phyloP scores from a whole-genome alignment of 2,113 vertebrate species.

The Tricholaema leucomelas region DNA sequence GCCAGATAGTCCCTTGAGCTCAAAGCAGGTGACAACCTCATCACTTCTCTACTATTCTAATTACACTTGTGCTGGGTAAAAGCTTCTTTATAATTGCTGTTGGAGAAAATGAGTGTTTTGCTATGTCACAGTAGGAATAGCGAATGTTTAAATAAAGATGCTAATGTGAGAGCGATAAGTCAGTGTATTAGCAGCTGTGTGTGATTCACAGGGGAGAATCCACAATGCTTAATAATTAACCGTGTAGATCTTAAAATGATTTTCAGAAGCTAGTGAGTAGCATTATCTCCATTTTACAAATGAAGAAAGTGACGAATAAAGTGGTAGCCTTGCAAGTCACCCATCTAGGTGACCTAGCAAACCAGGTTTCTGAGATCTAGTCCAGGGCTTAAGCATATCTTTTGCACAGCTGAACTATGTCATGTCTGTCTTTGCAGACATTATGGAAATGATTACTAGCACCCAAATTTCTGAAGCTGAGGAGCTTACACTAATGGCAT shows the following conservation, averaged over 20 bases:
- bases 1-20: background rate
- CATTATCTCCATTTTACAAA: background rate
- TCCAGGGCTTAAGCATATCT: background rate
- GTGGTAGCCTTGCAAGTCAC: background rate
- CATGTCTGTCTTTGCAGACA: slow-evolving; percentile 8
- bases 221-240: background rate
- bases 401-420: slow-evolving; percentile 67
- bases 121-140: background rate
- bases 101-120: slow-evolving; percentile 25
- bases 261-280: background rate
- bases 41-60: background rate
- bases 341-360: background rate
- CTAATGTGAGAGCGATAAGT: background rate
- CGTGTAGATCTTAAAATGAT: background rate
- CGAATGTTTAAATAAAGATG: slow-evolving; percentile 13
- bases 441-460: slow-evolving; percentile 64
- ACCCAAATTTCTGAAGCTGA: slow-evolving; percentile 75
- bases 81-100: slow-evolving; percentile 11
- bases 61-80: slow-evolving; percentile 24
- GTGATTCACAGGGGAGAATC: background rate
- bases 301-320: background rate
- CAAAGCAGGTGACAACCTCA: background rate
- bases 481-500: slow-evolving; percentile 76
- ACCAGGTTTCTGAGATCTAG: background rate
- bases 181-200: background rate